phyloP scores from a whole-genome alignment of 2,888 invertebrate genomes.

The Phyllotreta cruciferae region DNA sequence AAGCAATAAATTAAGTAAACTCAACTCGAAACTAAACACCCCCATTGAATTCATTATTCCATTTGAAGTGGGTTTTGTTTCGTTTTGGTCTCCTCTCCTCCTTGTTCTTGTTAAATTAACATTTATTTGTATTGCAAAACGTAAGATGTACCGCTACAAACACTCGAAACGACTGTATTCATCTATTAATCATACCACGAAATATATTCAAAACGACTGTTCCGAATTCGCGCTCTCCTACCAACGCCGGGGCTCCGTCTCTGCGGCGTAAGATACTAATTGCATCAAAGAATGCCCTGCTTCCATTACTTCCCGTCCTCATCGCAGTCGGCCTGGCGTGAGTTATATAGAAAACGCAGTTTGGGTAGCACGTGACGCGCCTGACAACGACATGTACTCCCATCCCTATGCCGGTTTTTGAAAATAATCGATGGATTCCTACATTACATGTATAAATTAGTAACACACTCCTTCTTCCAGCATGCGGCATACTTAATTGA shows the following conservation, averaged over 20 bases:
- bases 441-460: too few species aligned
- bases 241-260: slow-evolving; percentile 11
- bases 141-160: slow-evolving; percentile 1
- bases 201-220: slow-evolving; percentile 24
- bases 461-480: too few species aligned
- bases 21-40: too few species aligned
- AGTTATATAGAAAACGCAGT: slow-evolving; percentile 53
- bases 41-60: too few species aligned
- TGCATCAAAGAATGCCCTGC: slow-evolving; percentile 30
- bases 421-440: too few species aligned
- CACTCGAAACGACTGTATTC: slow-evolving; percentile 4
- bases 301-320: slow-evolving; percentile 27
- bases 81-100: not conserved
- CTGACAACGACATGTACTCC: slow-evolving; percentile 38
- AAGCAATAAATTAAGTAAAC: too few species aligned
- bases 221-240: slow-evolving; percentile 17
- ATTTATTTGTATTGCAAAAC: slow-evolving; percentile 1
- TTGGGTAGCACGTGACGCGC: slow-evolving; percentile 42
- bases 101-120: slow-evolving; percentile 7
- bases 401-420: slow-evolving; percentile 10
- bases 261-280: slow-evolving; percentile 31
- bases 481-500: too few species aligned
- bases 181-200: slow-evolving; percentile 25
- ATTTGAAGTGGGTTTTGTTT: not conserved
- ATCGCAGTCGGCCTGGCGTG: slow-evolving; percentile 24